Evolutionary conservation across 2,797 vertebrate genomes (phyloP).

Genomic region (Epinephelus coioides): DNA sequence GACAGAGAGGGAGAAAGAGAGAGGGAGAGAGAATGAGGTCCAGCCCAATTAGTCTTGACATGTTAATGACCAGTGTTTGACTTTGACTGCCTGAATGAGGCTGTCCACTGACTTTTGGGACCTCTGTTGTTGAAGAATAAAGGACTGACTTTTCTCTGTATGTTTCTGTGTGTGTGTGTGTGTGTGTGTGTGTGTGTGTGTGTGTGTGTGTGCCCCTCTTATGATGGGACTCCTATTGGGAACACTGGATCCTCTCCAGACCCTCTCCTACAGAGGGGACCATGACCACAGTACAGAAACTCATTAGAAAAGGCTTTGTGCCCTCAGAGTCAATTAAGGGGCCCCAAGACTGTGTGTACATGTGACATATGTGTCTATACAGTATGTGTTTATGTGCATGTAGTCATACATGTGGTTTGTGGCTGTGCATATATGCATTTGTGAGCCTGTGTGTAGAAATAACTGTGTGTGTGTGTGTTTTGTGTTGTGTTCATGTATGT

Average conservation of each 20-base stretch:
- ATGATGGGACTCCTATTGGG: constrained; percentile 58
- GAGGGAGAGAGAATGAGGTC: constrained; percentile 15
- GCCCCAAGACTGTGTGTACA: constrained; percentile 26
- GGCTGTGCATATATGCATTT: constrained; percentile 4
- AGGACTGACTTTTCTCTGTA: constrained; percentile 38
- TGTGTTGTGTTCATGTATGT: neutral
- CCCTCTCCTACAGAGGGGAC: constrained; percentile 52
- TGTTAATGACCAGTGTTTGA: constrained; percentile 68
- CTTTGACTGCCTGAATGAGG: constrained; percentile 68
- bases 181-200: constrained; percentile 30
- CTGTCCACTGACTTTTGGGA: constrained; percentile 59
- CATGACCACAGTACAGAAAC: constrained; percentile 54
- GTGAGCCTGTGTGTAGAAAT: neutral
- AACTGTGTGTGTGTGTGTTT: neutral
- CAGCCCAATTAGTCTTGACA: constrained; percentile 72
- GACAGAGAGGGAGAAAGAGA: neutral
- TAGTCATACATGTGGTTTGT: constrained; percentile 9
- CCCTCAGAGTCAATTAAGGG: constrained; percentile 55
- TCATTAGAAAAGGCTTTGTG: constrained; percentile 76
- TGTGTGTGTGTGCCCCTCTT: constrained; percentile 38
- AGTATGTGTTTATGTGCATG: constrained; percentile 3
- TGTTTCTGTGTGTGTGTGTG: constrained; percentile 3
- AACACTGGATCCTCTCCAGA: constrained; percentile 71
- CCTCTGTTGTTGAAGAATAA: constrained; percentile 38
- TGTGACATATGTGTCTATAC: constrained; percentile 35